A percentile compares a stretch with the other conserved stretches of the same genome.
phyloP scores from a whole-genome alignment of 92 coral and sea anemone genomes.

The Diadumene lineata region DNA sequence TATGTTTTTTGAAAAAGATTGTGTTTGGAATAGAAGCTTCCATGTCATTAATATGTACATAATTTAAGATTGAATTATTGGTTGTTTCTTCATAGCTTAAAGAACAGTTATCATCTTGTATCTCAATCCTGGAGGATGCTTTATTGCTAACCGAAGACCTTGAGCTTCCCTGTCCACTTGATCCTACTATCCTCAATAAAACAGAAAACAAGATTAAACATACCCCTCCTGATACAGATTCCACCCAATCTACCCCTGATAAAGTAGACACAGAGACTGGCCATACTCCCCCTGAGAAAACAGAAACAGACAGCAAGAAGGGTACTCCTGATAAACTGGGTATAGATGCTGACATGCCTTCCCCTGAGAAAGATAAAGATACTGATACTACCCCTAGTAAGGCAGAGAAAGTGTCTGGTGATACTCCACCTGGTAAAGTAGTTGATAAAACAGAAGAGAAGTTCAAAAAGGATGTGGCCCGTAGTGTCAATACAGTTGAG shows the following conservation, averaged over 20 bases:
- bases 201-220: neutral
- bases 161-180: constrained; percentile 49
- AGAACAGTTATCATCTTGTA: constrained; percentile 59
- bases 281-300: neutral
- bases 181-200: constrained; percentile 2
- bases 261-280: neutral
- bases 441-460: no score
- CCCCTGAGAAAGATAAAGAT: neutral
- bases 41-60: no score
- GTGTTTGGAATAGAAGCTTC: no score
- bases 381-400: neutral
- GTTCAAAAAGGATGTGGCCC: no score
- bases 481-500: no score
- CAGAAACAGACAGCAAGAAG: neutral
- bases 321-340: neutral
- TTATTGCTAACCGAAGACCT: constrained; percentile 59
- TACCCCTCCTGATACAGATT: neutral
- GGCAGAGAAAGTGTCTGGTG: neutral
- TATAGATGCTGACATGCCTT: neutral
- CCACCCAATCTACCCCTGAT: neutral
- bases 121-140: constrained; percentile 68
- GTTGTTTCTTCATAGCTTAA: constrained; percentile 47
- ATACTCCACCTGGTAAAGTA: neutral
- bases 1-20: no score
- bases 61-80: no score